Percentiles rank a stretch among this genome's conserved stretches.
Evolutionary conservation across 2,113 vertebrate genomes (phyloP).

Genomic region (Rhea americana): DNA sequence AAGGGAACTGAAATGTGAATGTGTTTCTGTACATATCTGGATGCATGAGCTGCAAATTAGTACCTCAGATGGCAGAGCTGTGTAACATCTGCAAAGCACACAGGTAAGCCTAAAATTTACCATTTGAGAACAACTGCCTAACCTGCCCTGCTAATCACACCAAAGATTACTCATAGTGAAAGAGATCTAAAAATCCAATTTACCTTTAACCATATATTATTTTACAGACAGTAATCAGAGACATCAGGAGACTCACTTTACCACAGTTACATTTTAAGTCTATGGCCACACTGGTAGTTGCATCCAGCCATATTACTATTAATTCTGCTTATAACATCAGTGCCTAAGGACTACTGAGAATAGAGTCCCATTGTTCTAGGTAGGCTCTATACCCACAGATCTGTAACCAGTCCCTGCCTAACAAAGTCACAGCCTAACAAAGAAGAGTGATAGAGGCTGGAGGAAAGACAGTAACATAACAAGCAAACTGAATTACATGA

Average conservation of each 20-base stretch:
- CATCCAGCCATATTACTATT: conserved; percentile 8
- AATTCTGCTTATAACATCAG: conserved; percentile 9
- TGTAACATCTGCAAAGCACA: not conserved
- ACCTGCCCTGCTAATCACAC: not conserved
- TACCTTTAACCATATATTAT: conserved; percentile 4
- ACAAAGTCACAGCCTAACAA: not conserved
- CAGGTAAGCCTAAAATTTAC: not conserved
- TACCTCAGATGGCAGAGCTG: not conserved
- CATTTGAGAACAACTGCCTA: not conserved
- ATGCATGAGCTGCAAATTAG: not conserved
- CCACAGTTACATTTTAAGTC: not conserved
- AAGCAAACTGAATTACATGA: not conserved
- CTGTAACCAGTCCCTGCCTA: not conserved
- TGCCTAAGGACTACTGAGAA: conserved; percentile 2
- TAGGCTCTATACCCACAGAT: not conserved
- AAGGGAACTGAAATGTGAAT: not conserved
- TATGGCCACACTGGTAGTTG: not conserved
- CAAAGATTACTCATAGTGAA: not conserved
- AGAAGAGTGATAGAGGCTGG: not conserved
- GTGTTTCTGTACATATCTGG: not conserved
- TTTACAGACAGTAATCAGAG: conserved; percentile 10
- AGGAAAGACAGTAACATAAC: not conserved
- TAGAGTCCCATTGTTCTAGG: not conserved
- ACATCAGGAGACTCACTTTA: not conserved
- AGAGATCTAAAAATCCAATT: not conserved